Evolutionary conservation across 2,888 invertebrate species (phyloP).

Genomic region (Athalia circularis): DNA sequence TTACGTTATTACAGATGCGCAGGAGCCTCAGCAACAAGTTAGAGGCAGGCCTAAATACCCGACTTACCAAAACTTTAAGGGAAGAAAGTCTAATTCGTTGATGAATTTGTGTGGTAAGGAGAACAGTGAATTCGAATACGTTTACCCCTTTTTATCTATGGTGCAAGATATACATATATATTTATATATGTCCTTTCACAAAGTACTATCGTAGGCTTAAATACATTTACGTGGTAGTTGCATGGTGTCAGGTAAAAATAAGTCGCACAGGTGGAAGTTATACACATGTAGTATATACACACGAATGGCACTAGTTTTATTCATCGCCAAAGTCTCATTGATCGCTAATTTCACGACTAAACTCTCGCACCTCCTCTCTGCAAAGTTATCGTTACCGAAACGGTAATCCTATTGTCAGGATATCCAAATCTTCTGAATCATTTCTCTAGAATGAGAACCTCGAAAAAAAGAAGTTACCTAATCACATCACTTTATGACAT

Average conservation of each 20-base stretch:
- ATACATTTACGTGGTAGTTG: conserved; percentile 62
- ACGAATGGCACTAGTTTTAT: conserved; percentile 49
- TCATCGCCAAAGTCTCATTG: conserved; percentile 35
- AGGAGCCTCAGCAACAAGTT: conserved; percentile 85
- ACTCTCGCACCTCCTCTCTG: background rate
- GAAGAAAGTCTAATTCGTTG: conserved; percentile 94
- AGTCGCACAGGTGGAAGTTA: conserved; percentile 65
- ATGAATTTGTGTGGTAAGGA: conserved; percentile 97
- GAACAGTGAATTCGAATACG: conserved; percentile 70
- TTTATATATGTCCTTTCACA: conserved; percentile 35
- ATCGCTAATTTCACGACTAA: background rate
- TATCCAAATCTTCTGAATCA: background rate
- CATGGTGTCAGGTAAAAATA: conserved; percentile 65
- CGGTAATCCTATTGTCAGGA: conserved; percentile 1
- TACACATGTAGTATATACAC: conserved; percentile 52
- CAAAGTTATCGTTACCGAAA: background rate
- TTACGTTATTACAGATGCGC: conserved; percentile 88
- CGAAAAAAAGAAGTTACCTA: too few species aligned
- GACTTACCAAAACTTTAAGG: conserved; percentile 92
- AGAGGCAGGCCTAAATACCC: conserved; percentile 90
- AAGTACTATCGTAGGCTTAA: background rate
- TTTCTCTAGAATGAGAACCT: background rate
- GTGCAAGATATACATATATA: conserved; percentile 32
- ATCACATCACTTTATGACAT: too few species aligned
- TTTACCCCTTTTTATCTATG: conserved; percentile 47